Conservation (phyloP, 2,113 vertebrate genomes). For the Corydoras maculifer region DNA sequence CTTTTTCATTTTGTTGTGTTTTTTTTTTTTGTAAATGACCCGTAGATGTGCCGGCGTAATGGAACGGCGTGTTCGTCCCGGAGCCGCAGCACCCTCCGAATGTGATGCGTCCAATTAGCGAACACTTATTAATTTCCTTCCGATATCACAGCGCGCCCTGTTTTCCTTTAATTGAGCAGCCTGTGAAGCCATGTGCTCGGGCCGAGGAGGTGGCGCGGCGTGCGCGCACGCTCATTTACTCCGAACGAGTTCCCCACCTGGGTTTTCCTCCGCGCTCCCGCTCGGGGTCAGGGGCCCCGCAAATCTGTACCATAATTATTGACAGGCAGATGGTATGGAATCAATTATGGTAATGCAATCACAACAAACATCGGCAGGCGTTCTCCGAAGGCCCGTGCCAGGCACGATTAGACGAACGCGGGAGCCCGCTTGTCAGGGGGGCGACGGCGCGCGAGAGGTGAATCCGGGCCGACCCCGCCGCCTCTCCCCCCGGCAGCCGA, state of each 20-base stretch:
- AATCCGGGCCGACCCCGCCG: conserved; percentile 3
- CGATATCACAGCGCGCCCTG: conserved; percentile 50
- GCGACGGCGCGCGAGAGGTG: background rate
- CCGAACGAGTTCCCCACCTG: conserved; percentile 59
- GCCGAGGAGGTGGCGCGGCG: conserved; percentile 8
- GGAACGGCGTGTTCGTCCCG: conserved; percentile 32
- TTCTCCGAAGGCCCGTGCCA: conserved; percentile 10
- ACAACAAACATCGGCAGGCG: conserved; percentile 60
- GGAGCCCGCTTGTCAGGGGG: background rate
- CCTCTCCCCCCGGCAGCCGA: background rate
- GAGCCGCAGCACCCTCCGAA: conserved; percentile 41
- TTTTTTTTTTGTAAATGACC: too few relatives aligned
- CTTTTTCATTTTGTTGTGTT: too few relatives aligned
- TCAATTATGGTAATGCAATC: conserved; percentile 71
- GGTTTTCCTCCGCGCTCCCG: conserved; percentile 51
- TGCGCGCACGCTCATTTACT: conserved; percentile 57
- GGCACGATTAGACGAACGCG: background rate
- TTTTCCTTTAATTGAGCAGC: conserved; percentile 52
- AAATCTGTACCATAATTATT: conserved; percentile 65
- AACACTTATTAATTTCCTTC: conserved; percentile 48
- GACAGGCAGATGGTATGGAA: conserved; percentile 71
- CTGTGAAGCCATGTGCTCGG: conserved; percentile 42
- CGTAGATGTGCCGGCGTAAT: background rate
- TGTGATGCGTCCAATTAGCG: conserved; percentile 55
- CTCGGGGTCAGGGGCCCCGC: conserved; percentile 54